Conservation (phyloP, 1,140 invertebrate species). For the Heliothis virescens region DNA sequence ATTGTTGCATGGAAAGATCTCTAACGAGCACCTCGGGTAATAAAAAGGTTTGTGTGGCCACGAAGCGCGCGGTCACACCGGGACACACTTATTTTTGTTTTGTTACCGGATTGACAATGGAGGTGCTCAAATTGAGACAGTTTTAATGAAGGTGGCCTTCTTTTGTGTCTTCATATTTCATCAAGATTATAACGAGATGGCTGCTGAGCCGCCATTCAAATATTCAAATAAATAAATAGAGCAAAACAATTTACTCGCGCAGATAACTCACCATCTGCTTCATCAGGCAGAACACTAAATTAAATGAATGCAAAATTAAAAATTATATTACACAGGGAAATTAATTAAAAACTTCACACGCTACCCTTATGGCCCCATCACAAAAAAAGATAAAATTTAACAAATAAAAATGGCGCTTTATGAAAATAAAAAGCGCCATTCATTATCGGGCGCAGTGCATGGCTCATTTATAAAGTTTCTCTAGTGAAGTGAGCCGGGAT, state of each 20-base stretch:
- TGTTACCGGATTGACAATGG: conserved; percentile 10
- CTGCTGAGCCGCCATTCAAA: not conserved
- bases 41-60: conserved; percentile 45
- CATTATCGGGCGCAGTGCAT: conserved; percentile 47
- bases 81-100: conserved; percentile 24
- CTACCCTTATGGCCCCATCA: not conserved
- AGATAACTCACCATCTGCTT: too few species aligned
- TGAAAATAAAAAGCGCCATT: conserved; percentile 50
- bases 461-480: conserved; percentile 48
- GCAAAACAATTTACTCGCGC: not conserved
- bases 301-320: not conserved
- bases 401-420: conserved; percentile 46
- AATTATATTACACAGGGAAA: not conserved
- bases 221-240: not conserved
- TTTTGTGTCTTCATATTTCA: conserved; percentile 29
- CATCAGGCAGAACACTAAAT: not conserved
- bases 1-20: conserved; percentile 57
- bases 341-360: conserved; percentile 10
- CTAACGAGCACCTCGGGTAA: conserved; percentile 52
- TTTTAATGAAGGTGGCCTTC: conserved; percentile 23
- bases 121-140: conserved; percentile 36
- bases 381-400: conserved; percentile 35
- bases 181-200: conserved; percentile 4
- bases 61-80: conserved; percentile 1
- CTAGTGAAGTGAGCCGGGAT: conserved; percentile 6